These are phyloP conservation scores for Alviniconcha strummeri DNA, from an alignment of 2,888 invertebrate genomes.

Conservation along the genomic window DNA sequence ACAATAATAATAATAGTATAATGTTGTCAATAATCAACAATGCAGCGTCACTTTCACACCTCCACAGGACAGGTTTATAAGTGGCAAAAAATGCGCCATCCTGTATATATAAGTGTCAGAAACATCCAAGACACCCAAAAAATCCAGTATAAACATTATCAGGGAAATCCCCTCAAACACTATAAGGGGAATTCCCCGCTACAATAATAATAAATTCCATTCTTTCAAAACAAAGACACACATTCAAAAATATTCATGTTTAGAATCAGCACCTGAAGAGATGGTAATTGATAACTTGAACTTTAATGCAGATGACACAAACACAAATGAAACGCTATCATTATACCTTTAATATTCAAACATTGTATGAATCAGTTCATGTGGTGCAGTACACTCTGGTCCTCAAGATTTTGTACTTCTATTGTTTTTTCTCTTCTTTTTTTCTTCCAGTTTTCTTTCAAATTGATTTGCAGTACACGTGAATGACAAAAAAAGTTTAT, in stretches of 20 bases:
- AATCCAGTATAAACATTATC: background rate
- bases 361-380: no score
- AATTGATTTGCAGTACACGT: no score
- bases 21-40: background rate
- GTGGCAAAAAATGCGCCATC: slow-evolving; percentile 34
- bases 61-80: slow-evolving; percentile 28
- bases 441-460: no score
- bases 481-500: no score
- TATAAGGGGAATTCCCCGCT: background rate
- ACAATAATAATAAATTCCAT: slow-evolving; percentile 18
- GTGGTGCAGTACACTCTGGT: no score
- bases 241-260: slow-evolving; percentile 29
- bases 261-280: slow-evolving; percentile 29
- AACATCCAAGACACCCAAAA: slow-evolving; percentile 18
- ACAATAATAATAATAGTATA: no score
- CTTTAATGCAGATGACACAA: slow-evolving; percentile 15
- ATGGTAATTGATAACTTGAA: slow-evolving; percentile 27
- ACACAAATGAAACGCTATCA: no score
- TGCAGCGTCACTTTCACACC: slow-evolving; percentile 18
- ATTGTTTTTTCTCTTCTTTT: no score
- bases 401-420: no score
- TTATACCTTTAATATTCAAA: no score
- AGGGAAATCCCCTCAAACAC: slow-evolving; percentile 1
- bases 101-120: slow-evolving; percentile 29
- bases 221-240: slow-evolving; percentile 21